A percentile compares a stretch with the other conserved stretches of the same genome.
These are phyloP conservation scores for Vombatus ursinus DNA, from an alignment of 2,113 vertebrate species.

Conservation along the genomic window DNA sequence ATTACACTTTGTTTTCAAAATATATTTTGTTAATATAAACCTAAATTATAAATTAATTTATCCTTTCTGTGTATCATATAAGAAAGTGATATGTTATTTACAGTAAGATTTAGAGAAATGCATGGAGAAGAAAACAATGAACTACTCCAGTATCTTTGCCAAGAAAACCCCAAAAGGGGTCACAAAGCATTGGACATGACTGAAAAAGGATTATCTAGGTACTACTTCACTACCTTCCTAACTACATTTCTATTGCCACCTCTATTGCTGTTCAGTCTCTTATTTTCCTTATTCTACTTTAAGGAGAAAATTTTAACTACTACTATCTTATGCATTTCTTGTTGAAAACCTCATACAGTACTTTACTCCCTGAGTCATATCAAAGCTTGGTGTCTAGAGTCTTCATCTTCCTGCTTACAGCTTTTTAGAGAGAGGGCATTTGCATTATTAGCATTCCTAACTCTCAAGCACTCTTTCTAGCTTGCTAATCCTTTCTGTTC, in stretches of 20 bases:
- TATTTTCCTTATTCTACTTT: background rate
- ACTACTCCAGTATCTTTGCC: background rate
- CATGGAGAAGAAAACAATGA: background rate
- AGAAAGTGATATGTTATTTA: background rate
- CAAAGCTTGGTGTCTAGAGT: background rate
- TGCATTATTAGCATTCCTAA: background rate
- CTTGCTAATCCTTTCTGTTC: background rate
- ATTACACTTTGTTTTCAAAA: background rate
- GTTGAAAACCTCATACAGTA: background rate
- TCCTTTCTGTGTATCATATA: background rate
- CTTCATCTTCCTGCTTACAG: background rate
- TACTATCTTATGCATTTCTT: background rate
- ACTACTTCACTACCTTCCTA: background rate
- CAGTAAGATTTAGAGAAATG: background rate
- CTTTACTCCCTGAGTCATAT: background rate
- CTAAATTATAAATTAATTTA: background rate
- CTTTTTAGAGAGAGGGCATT: background rate
- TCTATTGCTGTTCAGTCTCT: background rate
- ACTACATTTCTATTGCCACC: background rate
- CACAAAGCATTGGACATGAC: background rate
- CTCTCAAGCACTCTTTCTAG: background rate
- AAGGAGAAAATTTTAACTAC: background rate
- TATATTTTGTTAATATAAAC: background rate
- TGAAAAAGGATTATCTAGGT: background rate
- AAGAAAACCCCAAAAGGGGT: background rate